Percentiles rank a stretch among this genome's conserved stretches.
phyloP scores from a whole-genome alignment of 2,888 invertebrate genomes.

The Scrobipalpa costella region DNA sequence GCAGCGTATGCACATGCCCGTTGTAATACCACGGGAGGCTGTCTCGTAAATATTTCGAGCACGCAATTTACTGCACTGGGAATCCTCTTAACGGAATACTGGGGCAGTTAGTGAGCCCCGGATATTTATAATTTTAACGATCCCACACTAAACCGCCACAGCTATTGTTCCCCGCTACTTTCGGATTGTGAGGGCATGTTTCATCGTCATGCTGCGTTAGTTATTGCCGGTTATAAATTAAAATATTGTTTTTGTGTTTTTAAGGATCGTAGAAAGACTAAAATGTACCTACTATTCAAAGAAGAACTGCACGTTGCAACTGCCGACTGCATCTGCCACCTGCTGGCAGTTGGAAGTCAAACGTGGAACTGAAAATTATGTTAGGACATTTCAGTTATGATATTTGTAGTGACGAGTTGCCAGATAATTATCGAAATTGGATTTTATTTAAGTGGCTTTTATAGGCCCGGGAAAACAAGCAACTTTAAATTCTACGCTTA shows the following conservation, averaged over 20 bases:
- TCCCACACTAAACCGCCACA: constrained; percentile 55
- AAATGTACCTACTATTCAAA: neutral
- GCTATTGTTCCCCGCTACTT: constrained; percentile 56
- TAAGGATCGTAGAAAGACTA: neutral
- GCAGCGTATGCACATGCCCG: constrained; percentile 67
- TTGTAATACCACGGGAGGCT: constrained; percentile 73
- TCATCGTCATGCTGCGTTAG: constrained; percentile 20
- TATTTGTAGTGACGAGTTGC: no score
- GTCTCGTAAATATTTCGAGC: constrained; percentile 78
- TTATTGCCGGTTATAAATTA: constrained; percentile 5
- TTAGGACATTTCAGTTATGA: no score
- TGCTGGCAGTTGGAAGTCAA: no score
- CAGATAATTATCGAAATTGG: no score
- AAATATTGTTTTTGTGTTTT: neutral
- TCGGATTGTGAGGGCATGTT: constrained; percentile 36
- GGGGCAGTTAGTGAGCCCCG: constrained; percentile 72
- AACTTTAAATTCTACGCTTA: no score
- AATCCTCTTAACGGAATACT: constrained; percentile 78
- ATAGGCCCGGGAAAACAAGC: no score
- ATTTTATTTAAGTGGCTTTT: no score
- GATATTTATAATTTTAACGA: constrained; percentile 70
- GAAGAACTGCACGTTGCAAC: no score
- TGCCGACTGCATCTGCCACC: no score
- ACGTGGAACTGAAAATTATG: no score
- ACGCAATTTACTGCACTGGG: constrained; percentile 77